These are phyloP conservation scores for Coilia nasus DNA, from an alignment of 2,797 vertebrate species.

Conservation along the genomic window DNA sequence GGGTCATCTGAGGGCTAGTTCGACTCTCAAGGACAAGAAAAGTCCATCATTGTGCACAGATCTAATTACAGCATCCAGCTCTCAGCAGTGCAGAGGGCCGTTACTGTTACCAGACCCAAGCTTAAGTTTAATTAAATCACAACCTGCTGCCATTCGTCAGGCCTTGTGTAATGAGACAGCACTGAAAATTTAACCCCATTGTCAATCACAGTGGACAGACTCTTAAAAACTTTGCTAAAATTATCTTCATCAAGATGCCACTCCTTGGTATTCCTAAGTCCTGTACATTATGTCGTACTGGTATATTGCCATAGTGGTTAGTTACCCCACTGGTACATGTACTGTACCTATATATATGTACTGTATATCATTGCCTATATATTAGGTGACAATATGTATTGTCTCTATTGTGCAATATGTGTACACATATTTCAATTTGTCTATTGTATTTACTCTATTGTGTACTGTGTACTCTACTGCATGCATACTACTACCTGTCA, in stretches of 20 bases:
- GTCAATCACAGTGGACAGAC: neutral
- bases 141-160: slow-evolving; percentile 18
- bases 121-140: slow-evolving; percentile 35
- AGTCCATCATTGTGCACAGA: neutral
- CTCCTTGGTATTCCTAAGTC: too few species aligned
- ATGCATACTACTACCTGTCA: too few species aligned
- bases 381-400: too few species aligned
- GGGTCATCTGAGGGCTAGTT: slow-evolving; percentile 20
- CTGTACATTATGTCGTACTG: too few species aligned
- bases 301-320: too few species aligned
- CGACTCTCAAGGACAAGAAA: slow-evolving; percentile 1
- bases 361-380: too few species aligned
- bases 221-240: neutral
- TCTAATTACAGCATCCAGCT: slow-evolving; percentile 28
- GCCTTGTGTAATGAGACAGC: neutral
- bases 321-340: too few species aligned
- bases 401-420: too few species aligned
- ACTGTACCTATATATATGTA: too few species aligned
- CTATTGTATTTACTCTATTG: too few species aligned
- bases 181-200: neutral
- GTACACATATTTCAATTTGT: too few species aligned
- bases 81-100: neutral
- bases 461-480: too few species aligned
- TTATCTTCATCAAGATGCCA: neutral
- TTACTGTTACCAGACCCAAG: slow-evolving; percentile 32